These are phyloP conservation scores for Netta rufina DNA, from an alignment of 2,797 vertebrate genomes.

Conservation along the genomic window DNA sequence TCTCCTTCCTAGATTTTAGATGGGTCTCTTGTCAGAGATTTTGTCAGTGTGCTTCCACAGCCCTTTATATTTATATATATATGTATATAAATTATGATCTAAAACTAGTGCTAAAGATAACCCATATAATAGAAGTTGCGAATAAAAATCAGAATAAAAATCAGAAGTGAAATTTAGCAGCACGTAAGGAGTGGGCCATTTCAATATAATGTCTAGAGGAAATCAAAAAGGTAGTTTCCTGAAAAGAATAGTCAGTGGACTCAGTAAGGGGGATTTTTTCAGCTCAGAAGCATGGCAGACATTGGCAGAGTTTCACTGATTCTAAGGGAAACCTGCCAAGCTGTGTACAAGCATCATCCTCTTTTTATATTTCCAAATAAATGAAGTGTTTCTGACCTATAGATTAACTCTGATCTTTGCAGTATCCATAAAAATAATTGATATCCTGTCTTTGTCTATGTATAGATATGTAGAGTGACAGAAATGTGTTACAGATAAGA, in stretches of 20 bases:
- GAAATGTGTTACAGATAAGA: background rate
- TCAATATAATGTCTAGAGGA: background rate
- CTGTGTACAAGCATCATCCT: background rate
- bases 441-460: background rate
- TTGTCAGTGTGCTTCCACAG: background rate
- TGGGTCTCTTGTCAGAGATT: background rate
- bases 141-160: background rate
- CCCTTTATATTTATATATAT: background rate
- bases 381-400: background rate
- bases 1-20: background rate
- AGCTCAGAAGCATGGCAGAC: background rate
- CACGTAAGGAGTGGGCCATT: background rate
- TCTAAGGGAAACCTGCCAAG: background rate
- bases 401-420: background rate
- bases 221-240: background rate
- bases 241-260: background rate
- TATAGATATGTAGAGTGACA: background rate
- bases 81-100: background rate
- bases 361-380: conserved; percentile 30
- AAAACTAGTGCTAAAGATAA: background rate
- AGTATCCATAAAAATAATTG: background rate
- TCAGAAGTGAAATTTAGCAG: background rate
- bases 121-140: background rate
- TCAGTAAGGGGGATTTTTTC: background rate
- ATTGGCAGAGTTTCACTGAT: background rate